Conservation (phyloP, 2,888 invertebrate genomes). For the Andricus quercusramuli region DNA sequence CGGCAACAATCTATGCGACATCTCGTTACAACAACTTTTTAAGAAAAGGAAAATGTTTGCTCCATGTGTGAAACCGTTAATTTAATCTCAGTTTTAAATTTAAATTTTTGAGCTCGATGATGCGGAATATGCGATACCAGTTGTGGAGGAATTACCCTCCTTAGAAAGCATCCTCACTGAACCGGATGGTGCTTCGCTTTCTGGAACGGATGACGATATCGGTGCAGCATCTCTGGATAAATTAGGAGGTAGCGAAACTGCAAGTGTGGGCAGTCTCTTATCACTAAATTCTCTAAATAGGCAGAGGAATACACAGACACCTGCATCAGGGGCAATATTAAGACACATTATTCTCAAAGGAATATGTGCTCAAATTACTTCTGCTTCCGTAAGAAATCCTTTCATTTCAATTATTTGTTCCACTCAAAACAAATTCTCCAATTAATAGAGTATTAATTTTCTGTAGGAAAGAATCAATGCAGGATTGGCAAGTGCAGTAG, state of each 20-base stretch:
- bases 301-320: constrained; percentile 74
- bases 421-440: constrained; percentile 32
- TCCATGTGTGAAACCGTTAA: background rate
- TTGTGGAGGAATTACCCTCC: constrained; percentile 87
- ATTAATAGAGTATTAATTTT: constrained; percentile 36
- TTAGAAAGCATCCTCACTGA: constrained; percentile 91
- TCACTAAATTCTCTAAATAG: constrained; percentile 76
- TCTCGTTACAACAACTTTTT: no score
- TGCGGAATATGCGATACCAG: constrained; percentile 89
- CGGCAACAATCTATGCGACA: no score
- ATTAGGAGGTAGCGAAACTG: constrained; percentile 79
- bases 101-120: constrained; percentile 85
- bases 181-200: constrained; percentile 84
- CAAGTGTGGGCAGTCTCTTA: constrained; percentile 80
- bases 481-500: constrained; percentile 92
- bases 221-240: constrained; percentile 67
- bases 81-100: constrained; percentile 53
- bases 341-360: constrained; percentile 91
- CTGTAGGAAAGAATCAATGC: constrained; percentile 92
- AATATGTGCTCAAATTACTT: constrained; percentile 92
- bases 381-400: constrained; percentile 87
- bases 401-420: constrained; percentile 13
- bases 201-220: constrained; percentile 78
- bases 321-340: constrained; percentile 83
- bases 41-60: background rate